Evolutionary conservation across 2,113 vertebrate species (phyloP).

Genomic region (Chionomys nivalis): DNA sequence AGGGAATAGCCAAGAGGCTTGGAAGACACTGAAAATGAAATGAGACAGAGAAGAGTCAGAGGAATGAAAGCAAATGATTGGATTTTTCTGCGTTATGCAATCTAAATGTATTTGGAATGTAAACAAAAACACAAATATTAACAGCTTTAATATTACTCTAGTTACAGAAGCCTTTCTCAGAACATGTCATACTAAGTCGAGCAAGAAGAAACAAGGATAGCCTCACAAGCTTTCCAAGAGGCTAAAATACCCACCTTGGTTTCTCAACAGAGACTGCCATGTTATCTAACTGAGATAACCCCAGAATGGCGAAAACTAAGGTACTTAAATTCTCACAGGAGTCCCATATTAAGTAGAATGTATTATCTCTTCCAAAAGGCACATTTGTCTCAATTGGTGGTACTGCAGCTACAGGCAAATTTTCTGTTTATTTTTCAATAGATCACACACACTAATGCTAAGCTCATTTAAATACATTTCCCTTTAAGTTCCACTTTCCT

Average conservation of each 20-base stretch:
- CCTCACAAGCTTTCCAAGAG: background rate
- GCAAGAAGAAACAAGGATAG: background rate
- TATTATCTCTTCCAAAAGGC: constrained; percentile 43
- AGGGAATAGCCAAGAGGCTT: background rate
- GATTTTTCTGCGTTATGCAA: background rate
- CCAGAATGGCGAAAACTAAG: constrained; percentile 25
- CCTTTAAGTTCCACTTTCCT: constrained; percentile 47
- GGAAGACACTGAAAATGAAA: background rate
- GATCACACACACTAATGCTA: constrained; percentile 39
- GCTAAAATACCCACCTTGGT: background rate
- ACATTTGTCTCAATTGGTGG: constrained; percentile 29
- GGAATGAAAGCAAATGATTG: background rate
- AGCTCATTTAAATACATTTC: constrained; percentile 47
- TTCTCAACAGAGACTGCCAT: background rate
- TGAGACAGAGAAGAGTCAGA: background rate
- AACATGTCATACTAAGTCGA: background rate
- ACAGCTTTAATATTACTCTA: constrained; percentile 37
- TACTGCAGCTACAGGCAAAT: constrained; percentile 19
- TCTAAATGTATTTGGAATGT: constrained; percentile 3
- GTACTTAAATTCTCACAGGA: constrained; percentile 31
- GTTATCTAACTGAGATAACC: background rate
- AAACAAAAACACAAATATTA: background rate
- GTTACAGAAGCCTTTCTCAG: background rate
- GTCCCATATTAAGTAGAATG: constrained; percentile 36
- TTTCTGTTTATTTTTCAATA: constrained; percentile 58